Conservation (phyloP, 2,113 vertebrate species). For the western clawed frog (Xenopus tropicalis) region UCB_Xtro_10.0 CM004452.2:30702001-30702500, state of each 20-base stretch:
- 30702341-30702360: conserved; percentile 43
- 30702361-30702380: conserved; percentile 17
- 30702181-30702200: not conserved
- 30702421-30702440: not conserved
- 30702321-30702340: conserved; percentile 57
- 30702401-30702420: conserved; percentile 30
- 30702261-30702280: conserved; percentile 40
- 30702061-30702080: no score
- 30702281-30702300: conserved; percentile 77
- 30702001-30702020: no score
- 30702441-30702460: not conserved
- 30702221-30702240: conserved; percentile 24
- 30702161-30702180: no score
- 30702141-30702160: no score
- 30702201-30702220: conserved; percentile 16
- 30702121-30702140: no score
- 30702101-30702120: no score
- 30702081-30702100: no score
- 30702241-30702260: not conserved
- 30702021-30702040: no score
- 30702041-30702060: no score
- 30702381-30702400: conserved; percentile 11
- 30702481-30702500: not conserved
- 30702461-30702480: not conserved
- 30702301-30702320: conserved; percentile 78